Evolutionary conservation across 2,888 invertebrate species (phyloP).

Genomic region (Yponomeuta plumbellus): DNA sequence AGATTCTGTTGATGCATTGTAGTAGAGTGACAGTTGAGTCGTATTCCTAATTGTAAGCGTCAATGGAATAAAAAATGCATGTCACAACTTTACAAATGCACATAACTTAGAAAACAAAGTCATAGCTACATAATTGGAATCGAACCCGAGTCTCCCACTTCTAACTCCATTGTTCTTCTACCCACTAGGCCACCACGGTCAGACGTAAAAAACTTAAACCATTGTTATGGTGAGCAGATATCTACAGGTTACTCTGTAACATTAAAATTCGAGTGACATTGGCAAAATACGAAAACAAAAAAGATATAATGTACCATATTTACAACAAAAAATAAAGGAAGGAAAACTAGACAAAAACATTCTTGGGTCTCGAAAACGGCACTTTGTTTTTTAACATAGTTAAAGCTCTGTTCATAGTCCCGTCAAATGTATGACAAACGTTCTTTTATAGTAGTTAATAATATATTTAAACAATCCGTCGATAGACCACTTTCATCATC

Average conservation of each 20-base stretch:
- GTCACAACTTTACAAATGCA: too few species aligned
- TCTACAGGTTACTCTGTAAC: too few species aligned
- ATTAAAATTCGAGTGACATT: conserved; percentile 13
- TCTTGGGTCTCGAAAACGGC: conserved; percentile 32
- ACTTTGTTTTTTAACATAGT: conserved; percentile 24
- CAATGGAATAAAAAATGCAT: too few species aligned
- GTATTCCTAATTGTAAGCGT: too few species aligned
- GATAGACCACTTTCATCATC: background rate
- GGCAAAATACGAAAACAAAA: conserved; percentile 12
- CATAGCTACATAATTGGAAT: too few species aligned
- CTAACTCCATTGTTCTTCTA: too few species aligned
- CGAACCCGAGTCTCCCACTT: too few species aligned
- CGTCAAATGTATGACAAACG: background rate
- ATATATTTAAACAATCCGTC: background rate
- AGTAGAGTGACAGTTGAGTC: too few species aligned
- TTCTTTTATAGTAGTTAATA: background rate
- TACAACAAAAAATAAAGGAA: conserved; percentile 2
- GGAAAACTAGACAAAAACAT: conserved; percentile 15
- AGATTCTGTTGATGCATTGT: too few species aligned
- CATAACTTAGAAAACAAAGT: too few species aligned
- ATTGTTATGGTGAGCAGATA: too few species aligned
- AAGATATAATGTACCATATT: background rate
- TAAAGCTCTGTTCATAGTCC: conserved; percentile 28
- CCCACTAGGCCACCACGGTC: too few species aligned
- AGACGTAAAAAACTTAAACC: background rate